Evolutionary conservation across 2,888 invertebrate genomes (phyloP), one percentile per base, ranked within the genome.

Genomic region (Pinctada fucata): DNA sequence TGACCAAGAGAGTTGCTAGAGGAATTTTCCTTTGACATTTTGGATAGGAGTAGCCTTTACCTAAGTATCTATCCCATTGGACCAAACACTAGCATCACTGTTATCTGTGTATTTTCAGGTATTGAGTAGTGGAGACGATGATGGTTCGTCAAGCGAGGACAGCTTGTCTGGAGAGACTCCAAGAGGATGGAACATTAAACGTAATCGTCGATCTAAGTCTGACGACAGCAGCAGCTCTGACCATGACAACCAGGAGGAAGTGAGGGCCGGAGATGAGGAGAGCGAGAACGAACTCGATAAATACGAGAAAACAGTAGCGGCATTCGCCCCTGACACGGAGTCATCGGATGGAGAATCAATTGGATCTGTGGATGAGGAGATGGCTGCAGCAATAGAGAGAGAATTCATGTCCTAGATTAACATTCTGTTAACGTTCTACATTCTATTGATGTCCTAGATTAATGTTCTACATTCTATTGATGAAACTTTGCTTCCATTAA

Each of bases 311-410:
- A 88, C 86, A 31, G 82, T 89, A 77, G 87, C 86, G 70, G 86
- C 88, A 1, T 88, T 89, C 83, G 86, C 86, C 16, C 86, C 86
- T 16, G 86, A 86, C 16, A 83, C 84, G 5, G 84, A 83, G n/a
- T 82, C 83, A 6, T 80, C 81, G 4, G 85, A 84, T 79, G 82
- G 82, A 3, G 88, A 88, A 48, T 90, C 92, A 1, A 88, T 92
- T 77, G 92, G 92, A 6, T 92, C 92, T 6, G 91, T 91, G 13
- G 93, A 92, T 86, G 93, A 92, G 81, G 92, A 92, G 83, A 91
- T 93, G 81, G 92, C 92, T 51, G 91, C 90, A 72, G 93, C 92
- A 71, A 90, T 93, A 6, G 92, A 92, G 80, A 90, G 89, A 83
- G 92, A 92, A 82, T 91, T 92, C 79, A 83, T 92, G 2, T 73